Percentiles rank a stretch among this genome's conserved stretches.
Conservation (phyloP, 2,113 vertebrate genomes). For the Proteles cristata region DNA sequence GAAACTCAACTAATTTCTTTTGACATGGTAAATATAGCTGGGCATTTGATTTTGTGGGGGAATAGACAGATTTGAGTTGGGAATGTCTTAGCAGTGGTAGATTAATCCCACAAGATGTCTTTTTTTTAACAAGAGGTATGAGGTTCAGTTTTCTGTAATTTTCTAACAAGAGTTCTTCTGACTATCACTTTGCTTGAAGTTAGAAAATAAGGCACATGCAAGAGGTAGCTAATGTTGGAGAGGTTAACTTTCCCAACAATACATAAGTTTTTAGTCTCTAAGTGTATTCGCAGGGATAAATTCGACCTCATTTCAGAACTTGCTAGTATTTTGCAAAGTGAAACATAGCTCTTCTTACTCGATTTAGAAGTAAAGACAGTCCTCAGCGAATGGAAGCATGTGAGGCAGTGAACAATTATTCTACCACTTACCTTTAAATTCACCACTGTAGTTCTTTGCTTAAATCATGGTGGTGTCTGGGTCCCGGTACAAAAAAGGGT, state of each 20-base stretch:
- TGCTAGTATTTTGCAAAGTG: not conserved
- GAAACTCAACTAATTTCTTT: constrained; percentile 47
- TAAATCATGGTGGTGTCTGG: not conserved
- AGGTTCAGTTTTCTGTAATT: constrained; percentile 43
- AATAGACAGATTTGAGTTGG: constrained; percentile 44
- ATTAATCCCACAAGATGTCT: not conserved
- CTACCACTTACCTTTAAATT: not conserved
- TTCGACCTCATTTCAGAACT: not conserved
- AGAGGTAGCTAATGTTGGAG: not conserved
- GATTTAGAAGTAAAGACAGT: constrained; percentile 55
- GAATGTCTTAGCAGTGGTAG: not conserved
- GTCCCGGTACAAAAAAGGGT: constrained; percentile 36
- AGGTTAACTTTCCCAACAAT: not conserved
- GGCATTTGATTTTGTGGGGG: constrained; percentile 21
- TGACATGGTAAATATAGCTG: not conserved
- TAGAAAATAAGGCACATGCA: not conserved
- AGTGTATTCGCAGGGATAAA: not conserved
- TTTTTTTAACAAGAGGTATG: not conserved
- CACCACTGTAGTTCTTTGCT: constrained; percentile 26
- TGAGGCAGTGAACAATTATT: not conserved
- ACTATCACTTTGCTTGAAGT: constrained; percentile 2
- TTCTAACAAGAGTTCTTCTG: constrained; percentile 34
- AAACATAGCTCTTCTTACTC: not conserved
- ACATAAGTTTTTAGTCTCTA: constrained; percentile 1
- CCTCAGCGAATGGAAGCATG: constrained; percentile 2